Conservation (phyloP, 2,797 vertebrate species). For the Lophotriccus pileatus region DNA sequence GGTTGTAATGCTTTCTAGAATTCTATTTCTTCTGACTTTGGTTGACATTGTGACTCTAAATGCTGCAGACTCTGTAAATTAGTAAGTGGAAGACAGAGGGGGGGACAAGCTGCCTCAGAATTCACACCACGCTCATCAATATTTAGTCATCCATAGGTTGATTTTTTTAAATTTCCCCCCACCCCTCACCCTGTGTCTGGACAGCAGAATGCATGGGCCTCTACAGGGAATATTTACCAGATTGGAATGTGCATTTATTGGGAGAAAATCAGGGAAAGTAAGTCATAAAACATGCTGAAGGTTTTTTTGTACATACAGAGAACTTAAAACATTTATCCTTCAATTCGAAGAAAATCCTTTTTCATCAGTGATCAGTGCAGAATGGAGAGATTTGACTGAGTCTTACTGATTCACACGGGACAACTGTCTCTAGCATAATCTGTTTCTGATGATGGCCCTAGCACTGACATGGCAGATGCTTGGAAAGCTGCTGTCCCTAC, state of each 20-base stretch:
- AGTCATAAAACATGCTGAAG: neutral
- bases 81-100: neutral
- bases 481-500: conserved; percentile 11
- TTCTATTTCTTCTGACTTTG: conserved; percentile 63
- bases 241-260: neutral
- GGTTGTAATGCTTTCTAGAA: conserved; percentile 50
- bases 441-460: conserved; percentile 42
- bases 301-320: neutral
- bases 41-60: conserved; percentile 62
- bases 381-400: neutral
- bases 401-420: neutral
- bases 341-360: neutral
- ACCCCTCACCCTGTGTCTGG: neutral
- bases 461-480: conserved; percentile 10
- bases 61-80: conserved; percentile 42
- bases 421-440: conserved; percentile 8
- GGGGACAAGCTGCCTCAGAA: neutral
- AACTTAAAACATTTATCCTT: neutral
- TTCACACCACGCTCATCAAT: neutral
- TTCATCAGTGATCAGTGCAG: neutral
- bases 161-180: neutral
- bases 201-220: neutral
- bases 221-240: neutral
- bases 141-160: neutral
- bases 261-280: neutral